Conservation (phyloP, 2,113 vertebrate genomes). For the Corythaeola cristata region DNA sequence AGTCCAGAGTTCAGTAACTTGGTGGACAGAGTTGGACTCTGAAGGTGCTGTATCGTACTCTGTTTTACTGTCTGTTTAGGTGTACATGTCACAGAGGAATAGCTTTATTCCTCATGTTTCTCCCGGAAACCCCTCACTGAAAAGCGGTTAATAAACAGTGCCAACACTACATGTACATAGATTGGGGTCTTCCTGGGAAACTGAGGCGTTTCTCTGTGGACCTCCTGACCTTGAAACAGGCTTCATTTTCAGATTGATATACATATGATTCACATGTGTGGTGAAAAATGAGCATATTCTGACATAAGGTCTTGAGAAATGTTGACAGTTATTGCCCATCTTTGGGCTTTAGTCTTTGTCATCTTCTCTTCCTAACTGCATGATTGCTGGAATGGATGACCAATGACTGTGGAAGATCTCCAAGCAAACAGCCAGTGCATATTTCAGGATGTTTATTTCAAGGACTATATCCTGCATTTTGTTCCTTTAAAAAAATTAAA, state of each 20-base stretch:
- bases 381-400: not conserved
- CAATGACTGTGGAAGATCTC: not conserved
- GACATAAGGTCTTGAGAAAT: not conserved
- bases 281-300: not conserved
- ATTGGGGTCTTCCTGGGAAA: not conserved
- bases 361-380: not conserved
- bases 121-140: not conserved
- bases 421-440: not conserved
- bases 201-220: not conserved
- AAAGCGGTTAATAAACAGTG: not conserved
- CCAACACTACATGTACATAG: accelerated
- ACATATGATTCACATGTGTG: not conserved
- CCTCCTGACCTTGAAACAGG: not conserved
- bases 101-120: not conserved
- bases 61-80: not conserved
- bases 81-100: not conserved
- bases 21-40: not conserved
- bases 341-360: not conserved
- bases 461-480: not conserved
- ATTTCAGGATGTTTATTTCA: not conserved
- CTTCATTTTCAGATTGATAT: not conserved
- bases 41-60: not conserved
- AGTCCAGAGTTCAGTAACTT: not conserved
- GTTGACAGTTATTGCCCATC: not conserved
- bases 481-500: not conserved